Evolutionary conservation across 2,888 invertebrate genomes (phyloP).

Genomic region (Eulithis testata): DNA sequence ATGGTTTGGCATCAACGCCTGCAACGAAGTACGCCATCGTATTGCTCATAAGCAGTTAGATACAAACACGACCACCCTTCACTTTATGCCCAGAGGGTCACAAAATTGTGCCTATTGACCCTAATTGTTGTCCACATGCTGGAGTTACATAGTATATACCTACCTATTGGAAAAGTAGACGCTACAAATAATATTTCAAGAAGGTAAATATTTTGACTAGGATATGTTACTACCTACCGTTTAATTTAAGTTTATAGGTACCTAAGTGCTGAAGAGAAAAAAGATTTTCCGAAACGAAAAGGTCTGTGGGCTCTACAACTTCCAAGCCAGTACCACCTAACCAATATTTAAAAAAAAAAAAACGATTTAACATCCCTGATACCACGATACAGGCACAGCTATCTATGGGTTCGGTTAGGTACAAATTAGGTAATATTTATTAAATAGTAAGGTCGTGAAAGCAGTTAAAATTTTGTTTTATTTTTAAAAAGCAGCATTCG

Average conservation of each 20-base stretch:
- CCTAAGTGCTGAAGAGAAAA: no score
- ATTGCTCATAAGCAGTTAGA: constrained; percentile 29
- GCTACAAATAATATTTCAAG: background rate
- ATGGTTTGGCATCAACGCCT: constrained; percentile 14
- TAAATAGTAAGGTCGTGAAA: background rate
- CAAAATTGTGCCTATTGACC: constrained; percentile 19
- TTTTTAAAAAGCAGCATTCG: constrained; percentile 29
- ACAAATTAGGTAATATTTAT: no score
- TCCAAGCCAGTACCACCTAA: no score
- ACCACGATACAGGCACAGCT: no score
- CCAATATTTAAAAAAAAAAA: no score
- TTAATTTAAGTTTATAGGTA: no score
- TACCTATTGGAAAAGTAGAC: background rate
- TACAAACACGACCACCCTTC: constrained; percentile 29
- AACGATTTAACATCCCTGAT: no score
- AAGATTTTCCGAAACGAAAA: no score
- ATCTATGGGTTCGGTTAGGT: no score
- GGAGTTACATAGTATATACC: constrained; percentile 16
- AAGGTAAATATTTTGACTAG: background rate
- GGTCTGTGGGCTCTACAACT: no score
- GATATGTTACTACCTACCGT: background rate
- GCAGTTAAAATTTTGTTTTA: constrained; percentile 16
- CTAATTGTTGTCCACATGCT: constrained; percentile 24
- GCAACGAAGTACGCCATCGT: constrained; percentile 20
- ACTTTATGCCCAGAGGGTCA: constrained; percentile 23